phyloP scores from a whole-genome alignment of 2,888 invertebrate genomes.

The Diarsia brunnea region DNA sequence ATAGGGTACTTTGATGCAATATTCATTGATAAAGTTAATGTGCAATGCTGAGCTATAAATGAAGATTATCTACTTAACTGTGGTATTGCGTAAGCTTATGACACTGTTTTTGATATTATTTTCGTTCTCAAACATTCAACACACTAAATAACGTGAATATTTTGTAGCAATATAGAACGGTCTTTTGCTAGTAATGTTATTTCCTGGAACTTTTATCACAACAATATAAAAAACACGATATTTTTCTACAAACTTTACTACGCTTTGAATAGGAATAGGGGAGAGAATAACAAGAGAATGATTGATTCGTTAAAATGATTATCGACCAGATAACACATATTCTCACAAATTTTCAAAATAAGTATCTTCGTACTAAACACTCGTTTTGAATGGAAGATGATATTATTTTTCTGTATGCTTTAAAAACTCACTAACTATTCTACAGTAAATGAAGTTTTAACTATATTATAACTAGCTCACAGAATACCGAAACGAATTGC shows the following conservation, averaged over 20 bases:
- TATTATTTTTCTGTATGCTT: background rate
- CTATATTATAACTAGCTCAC: background rate
- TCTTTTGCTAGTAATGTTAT: background rate
- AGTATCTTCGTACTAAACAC: no score
- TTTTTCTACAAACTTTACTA: background rate
- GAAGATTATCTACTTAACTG: slow-evolving; percentile 36
- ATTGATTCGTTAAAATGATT: slow-evolving; percentile 10
- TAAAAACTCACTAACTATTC: background rate
- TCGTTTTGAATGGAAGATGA: background rate
- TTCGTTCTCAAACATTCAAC: background rate
- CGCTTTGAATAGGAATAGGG: slow-evolving; percentile 2
- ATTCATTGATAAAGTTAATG: slow-evolving; percentile 58
- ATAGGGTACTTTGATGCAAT: slow-evolving; percentile 52
- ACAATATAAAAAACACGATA: slow-evolving; percentile 8
- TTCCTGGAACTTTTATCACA: background rate
- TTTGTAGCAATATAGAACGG: background rate
- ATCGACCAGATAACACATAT: background rate
- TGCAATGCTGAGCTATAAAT: slow-evolving; percentile 16
- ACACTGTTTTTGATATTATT: slow-evolving; percentile 1
- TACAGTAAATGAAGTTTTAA: no score
- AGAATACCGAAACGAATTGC: background rate
- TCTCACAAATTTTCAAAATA: slow-evolving; percentile 3
- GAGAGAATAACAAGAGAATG: background rate
- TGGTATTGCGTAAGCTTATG: background rate
- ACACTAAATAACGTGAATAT: background rate